Percentiles rank a stretch among this genome's conserved stretches.
These are phyloP conservation scores for Ditula angustiorana DNA, from an alignment of 2,888 invertebrate species.

Conservation along the genomic window DNA sequence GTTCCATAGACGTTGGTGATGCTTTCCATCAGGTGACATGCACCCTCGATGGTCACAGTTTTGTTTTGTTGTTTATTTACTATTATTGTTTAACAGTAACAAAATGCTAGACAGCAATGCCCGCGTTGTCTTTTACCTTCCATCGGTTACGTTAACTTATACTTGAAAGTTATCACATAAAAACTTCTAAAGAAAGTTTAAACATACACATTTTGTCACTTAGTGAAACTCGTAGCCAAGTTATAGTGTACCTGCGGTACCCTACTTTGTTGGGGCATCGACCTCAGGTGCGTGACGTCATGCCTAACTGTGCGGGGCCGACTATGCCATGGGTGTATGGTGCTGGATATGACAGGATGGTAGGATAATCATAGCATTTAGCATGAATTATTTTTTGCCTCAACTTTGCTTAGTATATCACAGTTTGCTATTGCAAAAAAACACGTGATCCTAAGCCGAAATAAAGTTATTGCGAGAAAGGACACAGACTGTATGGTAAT, in stretches of 20 bases:
- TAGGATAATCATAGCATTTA: background rate
- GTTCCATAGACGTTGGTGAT: background rate
- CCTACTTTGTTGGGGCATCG: slow-evolving; percentile 29
- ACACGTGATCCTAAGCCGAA: too few relatives aligned
- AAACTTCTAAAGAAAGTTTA: slow-evolving; percentile 6
- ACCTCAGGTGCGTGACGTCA: slow-evolving; percentile 47
- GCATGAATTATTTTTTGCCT: too few relatives aligned
- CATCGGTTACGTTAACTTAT: background rate
- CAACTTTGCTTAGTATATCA: too few relatives aligned
- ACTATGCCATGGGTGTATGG: slow-evolving; percentile 23
- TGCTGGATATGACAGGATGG: slow-evolving; percentile 24
- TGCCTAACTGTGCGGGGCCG: slow-evolving; percentile 32
- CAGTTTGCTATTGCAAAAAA: too few relatives aligned
- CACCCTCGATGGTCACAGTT: too few relatives aligned
- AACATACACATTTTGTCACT: slow-evolving; percentile 11
- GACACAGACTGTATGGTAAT: too few relatives aligned
- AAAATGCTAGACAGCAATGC: background rate
- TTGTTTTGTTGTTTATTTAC: background rate
- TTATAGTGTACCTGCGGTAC: background rate
- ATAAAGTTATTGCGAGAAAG: too few relatives aligned
- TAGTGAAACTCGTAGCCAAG: background rate
- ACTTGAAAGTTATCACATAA: background rate
- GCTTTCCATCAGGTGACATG: background rate
- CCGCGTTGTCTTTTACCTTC: background rate
- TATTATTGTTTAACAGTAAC: background rate